These are phyloP conservation scores for Hirtodrosophila cameraria DNA, from an alignment of 2,888 invertebrate species.

Conservation along the genomic window DNA sequence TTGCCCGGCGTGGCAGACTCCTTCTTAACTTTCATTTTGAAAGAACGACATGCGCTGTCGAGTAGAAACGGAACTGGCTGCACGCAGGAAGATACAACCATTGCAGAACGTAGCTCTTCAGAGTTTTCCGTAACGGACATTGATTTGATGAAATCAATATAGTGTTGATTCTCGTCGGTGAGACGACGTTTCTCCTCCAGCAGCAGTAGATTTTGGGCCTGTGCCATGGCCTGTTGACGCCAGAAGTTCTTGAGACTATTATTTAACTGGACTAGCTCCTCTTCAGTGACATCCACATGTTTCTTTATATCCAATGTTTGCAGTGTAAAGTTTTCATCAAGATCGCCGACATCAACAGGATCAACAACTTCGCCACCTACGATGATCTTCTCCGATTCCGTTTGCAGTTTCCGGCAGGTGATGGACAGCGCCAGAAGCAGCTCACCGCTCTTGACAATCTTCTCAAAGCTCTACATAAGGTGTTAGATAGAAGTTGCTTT, in stretches of 20 bases:
- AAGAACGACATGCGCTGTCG: constrained; percentile 41
- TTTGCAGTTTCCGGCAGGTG: constrained; percentile 81
- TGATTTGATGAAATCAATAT: constrained; percentile 77
- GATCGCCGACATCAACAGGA: constrained; percentile 26
- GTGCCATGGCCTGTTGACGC: constrained; percentile 79
- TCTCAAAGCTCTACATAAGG: constrained; percentile 66
- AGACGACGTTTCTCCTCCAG: constrained; percentile 68
- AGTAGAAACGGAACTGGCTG: constrained; percentile 45
- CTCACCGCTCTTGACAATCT: constrained; percentile 76
- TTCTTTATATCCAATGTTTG: constrained; percentile 62
- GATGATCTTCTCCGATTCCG: constrained; percentile 81
- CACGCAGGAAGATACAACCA: constrained; percentile 33
- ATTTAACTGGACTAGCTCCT: constrained; percentile 66
- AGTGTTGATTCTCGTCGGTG: constrained; percentile 75
- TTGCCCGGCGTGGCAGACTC: constrained; percentile 41
- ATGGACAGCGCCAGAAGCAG: constrained; percentile 73
- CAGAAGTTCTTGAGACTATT: constrained; percentile 76
- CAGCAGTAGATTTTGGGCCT: constrained; percentile 75
- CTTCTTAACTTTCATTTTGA: constrained; percentile 18
- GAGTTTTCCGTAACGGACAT: constrained; percentile 74
- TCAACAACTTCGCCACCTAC: constrained; percentile 61
- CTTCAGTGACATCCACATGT: constrained; percentile 75
- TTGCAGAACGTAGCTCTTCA: constrained; percentile 65
- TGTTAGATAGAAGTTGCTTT: constrained; percentile 4
- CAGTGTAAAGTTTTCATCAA: constrained; percentile 52